Evolutionary conservation across 2,113 vertebrate species (phyloP).

Genomic region (Dipodomys spectabilis): DNA sequence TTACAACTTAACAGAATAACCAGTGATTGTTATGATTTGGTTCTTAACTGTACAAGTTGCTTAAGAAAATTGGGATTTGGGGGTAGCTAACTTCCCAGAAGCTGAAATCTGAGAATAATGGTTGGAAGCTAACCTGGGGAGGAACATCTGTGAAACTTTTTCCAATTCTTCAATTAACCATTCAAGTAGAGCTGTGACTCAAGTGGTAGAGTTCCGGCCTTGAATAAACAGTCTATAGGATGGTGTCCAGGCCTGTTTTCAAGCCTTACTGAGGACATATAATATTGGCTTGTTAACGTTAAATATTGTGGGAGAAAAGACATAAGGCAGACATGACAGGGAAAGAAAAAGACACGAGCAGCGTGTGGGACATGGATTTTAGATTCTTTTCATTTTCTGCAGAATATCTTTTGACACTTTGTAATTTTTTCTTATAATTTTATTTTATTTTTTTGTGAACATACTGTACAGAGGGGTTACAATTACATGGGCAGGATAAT

Average conservation of each 20-base stretch:
- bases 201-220: no score
- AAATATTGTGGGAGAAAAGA: not conserved
- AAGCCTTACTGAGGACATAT: not conserved
- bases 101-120: no score
- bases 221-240: no score
- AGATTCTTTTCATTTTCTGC: conserved; percentile 26
- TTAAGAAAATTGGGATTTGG: not conserved
- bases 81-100: no score
- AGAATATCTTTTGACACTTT: not conserved
- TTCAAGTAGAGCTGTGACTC: no score
- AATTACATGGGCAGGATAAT: no score
- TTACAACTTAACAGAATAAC: not conserved
- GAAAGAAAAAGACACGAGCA: not conserved
- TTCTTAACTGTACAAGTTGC: not conserved
- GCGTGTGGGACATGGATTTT: not conserved
- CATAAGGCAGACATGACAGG: not conserved
- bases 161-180: no score
- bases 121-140: no score
- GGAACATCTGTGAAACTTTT: no score
- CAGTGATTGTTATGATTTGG: not conserved
- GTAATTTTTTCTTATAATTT: not conserved
- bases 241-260: no score
- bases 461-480: no score
- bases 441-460: no score
- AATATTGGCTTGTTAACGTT: accelerated